These are phyloP conservation scores for Selenia dentaria DNA, from an alignment of 2,888 invertebrate species.

Conservation along the genomic window DNA sequence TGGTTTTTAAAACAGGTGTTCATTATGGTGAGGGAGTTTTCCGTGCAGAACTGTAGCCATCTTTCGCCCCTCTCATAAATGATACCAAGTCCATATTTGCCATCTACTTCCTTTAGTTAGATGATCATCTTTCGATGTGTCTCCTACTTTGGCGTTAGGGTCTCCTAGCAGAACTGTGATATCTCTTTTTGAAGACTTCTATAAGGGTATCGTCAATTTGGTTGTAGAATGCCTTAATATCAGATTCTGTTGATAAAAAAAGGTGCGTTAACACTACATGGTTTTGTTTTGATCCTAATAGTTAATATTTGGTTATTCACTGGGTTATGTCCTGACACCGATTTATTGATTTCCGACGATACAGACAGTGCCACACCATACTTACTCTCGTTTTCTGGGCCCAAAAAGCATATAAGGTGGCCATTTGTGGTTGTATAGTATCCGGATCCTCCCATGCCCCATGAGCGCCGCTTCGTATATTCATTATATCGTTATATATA, in stretches of 20 bases:
- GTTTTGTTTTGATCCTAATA: constrained; percentile 1
- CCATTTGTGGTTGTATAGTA: not conserved
- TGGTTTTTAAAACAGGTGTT: too few relatives aligned
- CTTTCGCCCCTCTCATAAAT: not conserved
- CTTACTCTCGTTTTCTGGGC: constrained; percentile 1
- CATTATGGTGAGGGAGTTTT: too few relatives aligned
- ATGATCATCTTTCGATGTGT: not conserved
- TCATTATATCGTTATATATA: too few relatives aligned
- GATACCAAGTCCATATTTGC: not conserved
- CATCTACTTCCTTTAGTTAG: not conserved
- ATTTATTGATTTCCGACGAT: constrained; percentile 1
- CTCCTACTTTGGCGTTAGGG: too few relatives aligned
- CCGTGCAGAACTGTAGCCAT: too few relatives aligned
- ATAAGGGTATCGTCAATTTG: too few relatives aligned
- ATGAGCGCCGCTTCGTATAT: too few relatives aligned
- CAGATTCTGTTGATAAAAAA: not conserved
- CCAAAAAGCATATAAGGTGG: not conserved
- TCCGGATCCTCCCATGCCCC: not conserved
- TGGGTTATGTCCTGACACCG: constrained; percentile 6
- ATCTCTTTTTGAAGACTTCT: too few relatives aligned
- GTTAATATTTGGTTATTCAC: constrained; percentile 1
- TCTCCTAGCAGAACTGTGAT: too few relatives aligned
- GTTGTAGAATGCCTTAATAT: not conserved
- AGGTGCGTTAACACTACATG: not conserved
- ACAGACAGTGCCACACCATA: constrained; percentile 1